phyloP scores from a whole-genome alignment of 2,113 vertebrate species.

The Ramphastos sulfuratus region DNA sequence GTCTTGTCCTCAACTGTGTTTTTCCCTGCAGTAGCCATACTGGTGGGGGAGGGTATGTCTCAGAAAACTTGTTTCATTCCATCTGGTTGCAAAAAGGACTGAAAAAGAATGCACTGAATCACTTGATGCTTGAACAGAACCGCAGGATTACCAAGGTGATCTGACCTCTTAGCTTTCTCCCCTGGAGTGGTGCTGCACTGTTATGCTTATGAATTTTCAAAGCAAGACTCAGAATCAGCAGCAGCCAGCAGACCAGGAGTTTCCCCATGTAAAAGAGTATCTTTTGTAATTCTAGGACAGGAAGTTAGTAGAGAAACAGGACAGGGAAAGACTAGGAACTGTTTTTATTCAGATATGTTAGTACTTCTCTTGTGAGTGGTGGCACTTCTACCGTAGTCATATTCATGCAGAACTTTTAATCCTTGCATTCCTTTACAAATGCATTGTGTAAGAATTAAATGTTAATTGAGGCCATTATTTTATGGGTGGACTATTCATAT shows the following conservation, averaged over 20 bases:
- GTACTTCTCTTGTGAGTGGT: background rate
- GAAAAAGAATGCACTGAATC: background rate
- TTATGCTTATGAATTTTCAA: background rate
- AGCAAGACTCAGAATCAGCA: background rate
- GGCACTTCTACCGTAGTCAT: background rate
- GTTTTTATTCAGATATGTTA: slow-evolving; percentile 10
- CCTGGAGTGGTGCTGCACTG: background rate
- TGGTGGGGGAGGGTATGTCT: background rate
- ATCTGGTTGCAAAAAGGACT: background rate
- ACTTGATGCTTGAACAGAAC: background rate
- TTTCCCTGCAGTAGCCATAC: background rate
- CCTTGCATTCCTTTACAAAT: slow-evolving; percentile 23
- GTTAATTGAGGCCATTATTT: slow-evolving; percentile 63
- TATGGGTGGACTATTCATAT: slow-evolving; percentile 55
- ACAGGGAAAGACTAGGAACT: background rate
- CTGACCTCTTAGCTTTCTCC: background rate
- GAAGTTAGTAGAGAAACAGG: background rate
- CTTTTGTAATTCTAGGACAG: background rate
- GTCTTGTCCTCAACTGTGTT: background rate
- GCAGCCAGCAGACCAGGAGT: background rate
- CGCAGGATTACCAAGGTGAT: rapidly evolving
- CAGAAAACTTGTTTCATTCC: background rate
- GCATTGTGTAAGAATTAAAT: slow-evolving; percentile 46
- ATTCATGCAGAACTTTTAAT: slow-evolving; percentile 40
- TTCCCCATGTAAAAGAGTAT: rapidly evolving